These are phyloP conservation scores for Plestiodon gilberti DNA, from an alignment of 2,113 vertebrate species.

Conservation along the genomic window DNA sequence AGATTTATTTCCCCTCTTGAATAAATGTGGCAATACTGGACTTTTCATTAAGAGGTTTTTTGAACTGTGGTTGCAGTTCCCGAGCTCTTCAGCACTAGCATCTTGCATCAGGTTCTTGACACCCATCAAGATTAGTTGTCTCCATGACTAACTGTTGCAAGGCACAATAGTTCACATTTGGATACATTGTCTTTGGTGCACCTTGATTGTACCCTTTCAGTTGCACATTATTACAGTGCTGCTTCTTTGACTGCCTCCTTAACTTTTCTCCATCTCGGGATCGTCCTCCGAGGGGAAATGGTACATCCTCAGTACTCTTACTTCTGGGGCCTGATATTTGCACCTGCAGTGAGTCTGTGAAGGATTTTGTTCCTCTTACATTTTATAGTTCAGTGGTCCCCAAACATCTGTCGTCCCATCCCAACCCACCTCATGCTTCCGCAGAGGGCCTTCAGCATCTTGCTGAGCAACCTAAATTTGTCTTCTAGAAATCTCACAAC, in stretches of 20 bases:
- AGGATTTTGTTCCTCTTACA: neutral
- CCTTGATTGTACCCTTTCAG: neutral
- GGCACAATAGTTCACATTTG: neutral
- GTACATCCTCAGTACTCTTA: neutral
- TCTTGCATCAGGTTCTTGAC: neutral
- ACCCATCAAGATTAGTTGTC: neutral
- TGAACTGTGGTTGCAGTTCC: neutral
- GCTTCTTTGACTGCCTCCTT: too few relatives aligned
- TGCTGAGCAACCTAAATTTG: too few relatives aligned
- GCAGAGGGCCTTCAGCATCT: too few relatives aligned
- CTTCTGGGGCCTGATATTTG: neutral
- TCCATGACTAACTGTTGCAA: neutral
- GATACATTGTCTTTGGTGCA: neutral
- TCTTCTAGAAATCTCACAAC: neutral
- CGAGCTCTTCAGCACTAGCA: neutral
- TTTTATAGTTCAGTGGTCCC: neutral
- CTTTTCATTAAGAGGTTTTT: neutral
- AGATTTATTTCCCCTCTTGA: neutral
- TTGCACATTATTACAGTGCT: too few relatives aligned
- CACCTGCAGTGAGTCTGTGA: neutral
- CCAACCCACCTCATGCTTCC: too few relatives aligned
- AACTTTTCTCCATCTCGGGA: too few relatives aligned
- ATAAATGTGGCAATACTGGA: neutral
- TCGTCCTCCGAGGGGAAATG: too few relatives aligned
- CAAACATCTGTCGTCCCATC: neutral